Evolutionary conservation across 2,888 invertebrate genomes (phyloP).

Genomic region (Megaustenia siamemsis): DNA sequence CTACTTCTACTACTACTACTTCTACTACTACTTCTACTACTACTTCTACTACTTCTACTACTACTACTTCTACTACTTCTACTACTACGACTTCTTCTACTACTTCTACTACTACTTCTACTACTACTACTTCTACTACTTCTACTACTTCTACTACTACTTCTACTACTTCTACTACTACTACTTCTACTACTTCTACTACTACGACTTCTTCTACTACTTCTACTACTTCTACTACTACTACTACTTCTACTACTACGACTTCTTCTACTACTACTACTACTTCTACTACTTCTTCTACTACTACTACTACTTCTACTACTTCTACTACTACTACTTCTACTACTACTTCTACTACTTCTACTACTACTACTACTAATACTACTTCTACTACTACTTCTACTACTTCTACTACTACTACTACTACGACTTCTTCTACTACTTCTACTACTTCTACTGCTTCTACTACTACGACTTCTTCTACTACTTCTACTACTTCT

Average conservation of each 20-base stretch:
- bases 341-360: conserved; percentile 29
- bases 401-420: too few relatives aligned
- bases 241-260: too few relatives aligned
- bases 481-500: too few relatives aligned
- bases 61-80: background rate
- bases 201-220: too few relatives aligned
- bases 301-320: conserved; percentile 26
- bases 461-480: too few relatives aligned
- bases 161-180: background rate
- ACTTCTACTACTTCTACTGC: too few relatives aligned
- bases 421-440: too few relatives aligned
- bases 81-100: background rate
- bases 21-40: background rate
- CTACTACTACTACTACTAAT: conserved; percentile 15
- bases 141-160: background rate
- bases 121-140: background rate
- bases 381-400: too few relatives aligned
- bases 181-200: background rate
- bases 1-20: background rate
- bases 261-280: too few relatives aligned
- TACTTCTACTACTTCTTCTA: conserved; percentile 10
- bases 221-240: background rate
- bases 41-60: background rate
- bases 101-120: background rate
- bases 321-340: conserved; percentile 16